These are phyloP conservation scores for Brachyistius frenatus DNA, from an alignment of 2,113 vertebrate genomes.

Conservation along the genomic window DNA sequence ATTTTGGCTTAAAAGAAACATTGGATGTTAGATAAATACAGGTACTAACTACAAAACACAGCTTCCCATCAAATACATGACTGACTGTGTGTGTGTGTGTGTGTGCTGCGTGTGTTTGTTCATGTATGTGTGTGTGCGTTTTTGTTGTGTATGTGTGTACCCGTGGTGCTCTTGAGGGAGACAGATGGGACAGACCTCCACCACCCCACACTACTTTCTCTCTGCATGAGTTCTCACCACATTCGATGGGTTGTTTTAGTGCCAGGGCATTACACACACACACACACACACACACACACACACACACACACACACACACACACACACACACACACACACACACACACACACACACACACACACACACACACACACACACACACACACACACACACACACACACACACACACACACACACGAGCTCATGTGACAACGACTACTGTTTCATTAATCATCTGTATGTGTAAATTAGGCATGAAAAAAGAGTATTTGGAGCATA, in stretches of 20 bases:
- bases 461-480: conserved; percentile 78
- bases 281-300: conserved; percentile 12
- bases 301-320: conserved; percentile 13
- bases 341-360: not conserved
- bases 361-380: conserved; percentile 11
- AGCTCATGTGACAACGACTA: conserved; percentile 52
- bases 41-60: conserved; percentile 8
- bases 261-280: conserved; percentile 53
- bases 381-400: conserved; percentile 16
- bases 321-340: conserved; percentile 10
- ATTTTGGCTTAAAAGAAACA: conserved; percentile 19
- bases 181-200: conserved; percentile 72
- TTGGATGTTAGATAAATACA: conserved; percentile 10
- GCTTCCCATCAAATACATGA: conserved; percentile 26
- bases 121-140: not conserved
- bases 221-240: conserved; percentile 68
- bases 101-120: conserved; percentile 12
- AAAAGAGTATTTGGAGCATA: conserved; percentile 70
- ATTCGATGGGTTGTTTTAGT: conserved; percentile 53
- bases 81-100: not conserved
- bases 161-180: conserved; percentile 46
- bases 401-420: conserved; percentile 7
- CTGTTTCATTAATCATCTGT: conserved; percentile 80
- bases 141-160: conserved; percentile 4
- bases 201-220: conserved; percentile 56